A percentile compares a stretch with the other conserved stretches of the same genome.
Conservation (phyloP, 2,113 vertebrate species). For the Podarcis cretensis region DNA sequence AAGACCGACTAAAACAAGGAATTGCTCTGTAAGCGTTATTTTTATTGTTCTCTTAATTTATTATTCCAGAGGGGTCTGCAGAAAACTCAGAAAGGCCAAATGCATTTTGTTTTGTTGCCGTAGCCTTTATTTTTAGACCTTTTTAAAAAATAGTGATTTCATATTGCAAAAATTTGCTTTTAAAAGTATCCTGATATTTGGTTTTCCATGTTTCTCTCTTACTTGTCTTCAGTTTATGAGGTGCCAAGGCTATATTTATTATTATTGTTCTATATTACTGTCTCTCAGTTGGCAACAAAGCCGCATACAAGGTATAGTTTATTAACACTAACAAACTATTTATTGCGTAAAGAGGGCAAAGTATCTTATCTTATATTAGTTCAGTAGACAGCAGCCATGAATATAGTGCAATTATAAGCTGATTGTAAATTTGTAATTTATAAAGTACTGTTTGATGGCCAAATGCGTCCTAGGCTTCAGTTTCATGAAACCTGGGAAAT, state of each 20-base stretch:
- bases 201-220: neutral
- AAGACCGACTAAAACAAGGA: slow-evolving; percentile 41
- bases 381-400: neutral
- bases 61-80: neutral
- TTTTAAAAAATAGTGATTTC: neutral
- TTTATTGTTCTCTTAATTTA: slow-evolving; percentile 45
- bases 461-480: slow-evolving; percentile 6
- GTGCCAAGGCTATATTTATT: slow-evolving; percentile 23
- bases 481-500: neutral
- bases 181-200: neutral
- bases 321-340: slow-evolving; percentile 59
- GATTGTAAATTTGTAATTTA: slow-evolving; percentile 37
- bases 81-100: slow-evolving; percentile 9
- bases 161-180: neutral
- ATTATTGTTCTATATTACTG: neutral
- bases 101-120: slow-evolving; percentile 9
- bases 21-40: slow-evolving; percentile 25
- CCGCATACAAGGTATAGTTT: slow-evolving; percentile 16
- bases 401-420: slow-evolving; percentile 48
- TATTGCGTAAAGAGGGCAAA: slow-evolving; percentile 49
- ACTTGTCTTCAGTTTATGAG: slow-evolving; percentile 8
- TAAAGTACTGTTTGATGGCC: slow-evolving; percentile 26
- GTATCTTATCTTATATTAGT: neutral
- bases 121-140: neutral
- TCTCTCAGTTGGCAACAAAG: slow-evolving; percentile 26